Conservation (phyloP, 2,888 invertebrate genomes). For the Andricus curvator region DNA sequence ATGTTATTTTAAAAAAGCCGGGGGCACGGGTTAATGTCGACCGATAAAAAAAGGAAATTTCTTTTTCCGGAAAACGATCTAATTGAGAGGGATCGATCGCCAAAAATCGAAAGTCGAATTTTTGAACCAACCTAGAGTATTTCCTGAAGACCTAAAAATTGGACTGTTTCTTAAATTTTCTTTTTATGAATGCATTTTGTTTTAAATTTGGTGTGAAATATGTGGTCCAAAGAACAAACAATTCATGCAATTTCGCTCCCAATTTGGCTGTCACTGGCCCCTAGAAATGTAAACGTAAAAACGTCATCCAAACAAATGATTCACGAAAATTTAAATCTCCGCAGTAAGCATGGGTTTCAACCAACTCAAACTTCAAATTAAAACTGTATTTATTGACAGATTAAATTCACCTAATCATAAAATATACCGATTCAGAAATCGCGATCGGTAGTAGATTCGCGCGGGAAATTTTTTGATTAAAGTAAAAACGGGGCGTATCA, state of each 20-base stretch:
- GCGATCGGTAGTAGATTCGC: conserved; percentile 55
- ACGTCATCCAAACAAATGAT: conserved; percentile 2
- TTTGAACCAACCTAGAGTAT: too few relatives aligned
- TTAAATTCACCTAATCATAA: background rate
- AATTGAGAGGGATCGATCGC: too few relatives aligned
- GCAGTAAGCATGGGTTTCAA: background rate
- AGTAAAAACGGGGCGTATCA: conserved; percentile 64
- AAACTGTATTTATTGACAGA: background rate
- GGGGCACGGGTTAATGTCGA: too few relatives aligned
- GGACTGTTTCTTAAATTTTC: too few relatives aligned
- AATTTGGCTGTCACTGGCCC: background rate
- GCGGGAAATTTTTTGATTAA: conserved; percentile 65
- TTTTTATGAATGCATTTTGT: too few relatives aligned
- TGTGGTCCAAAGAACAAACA: background rate
- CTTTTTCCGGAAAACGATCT: too few relatives aligned
- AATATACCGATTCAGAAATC: background rate
- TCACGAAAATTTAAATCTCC: background rate
- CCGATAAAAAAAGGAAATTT: too few relatives aligned
- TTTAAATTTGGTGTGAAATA: too few relatives aligned
- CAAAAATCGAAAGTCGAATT: too few relatives aligned
- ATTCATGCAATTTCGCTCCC: background rate
- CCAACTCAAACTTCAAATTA: background rate
- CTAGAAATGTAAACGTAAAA: conserved; percentile 1
- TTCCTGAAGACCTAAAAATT: too few relatives aligned
- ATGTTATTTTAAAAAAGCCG: too few relatives aligned